phyloP scores from a whole-genome alignment of 2,113 vertebrate genomes.

The Chionis minor region DNA sequence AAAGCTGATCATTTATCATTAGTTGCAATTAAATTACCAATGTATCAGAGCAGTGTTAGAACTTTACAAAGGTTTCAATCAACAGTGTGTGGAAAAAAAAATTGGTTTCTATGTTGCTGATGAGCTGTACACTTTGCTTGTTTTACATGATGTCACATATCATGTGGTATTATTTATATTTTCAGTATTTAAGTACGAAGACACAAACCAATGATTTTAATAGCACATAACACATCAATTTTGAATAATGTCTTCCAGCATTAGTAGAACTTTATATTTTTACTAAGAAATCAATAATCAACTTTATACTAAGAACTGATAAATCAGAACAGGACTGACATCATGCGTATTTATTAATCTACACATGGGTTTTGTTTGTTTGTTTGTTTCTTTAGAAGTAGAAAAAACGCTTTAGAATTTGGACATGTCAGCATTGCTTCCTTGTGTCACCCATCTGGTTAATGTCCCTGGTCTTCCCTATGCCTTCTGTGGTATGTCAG shows the following conservation, averaged over 20 bases:
- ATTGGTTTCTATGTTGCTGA: neutral
- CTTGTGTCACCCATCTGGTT: neutral
- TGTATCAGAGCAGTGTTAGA: neutral
- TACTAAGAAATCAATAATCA: neutral
- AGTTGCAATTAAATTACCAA: neutral
- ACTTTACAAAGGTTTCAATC: neutral
- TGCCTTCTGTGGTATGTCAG: neutral
- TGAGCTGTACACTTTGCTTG: neutral
- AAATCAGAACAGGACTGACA: neutral
- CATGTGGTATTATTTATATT: neutral
- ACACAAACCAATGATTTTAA: neutral
- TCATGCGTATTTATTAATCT: neutral
- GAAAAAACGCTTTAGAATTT: neutral
- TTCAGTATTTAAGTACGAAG: neutral
- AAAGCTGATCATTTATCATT: neutral
- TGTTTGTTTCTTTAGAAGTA: neutral
- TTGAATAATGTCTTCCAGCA: neutral
- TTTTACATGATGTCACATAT: neutral
- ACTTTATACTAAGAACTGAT: neutral
- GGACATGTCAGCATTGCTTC: neutral
- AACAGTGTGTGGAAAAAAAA: neutral
- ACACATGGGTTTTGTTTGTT: neutral
- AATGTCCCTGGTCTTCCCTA: neutral
- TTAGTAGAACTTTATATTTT: neutral
- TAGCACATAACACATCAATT: neutral